phyloP scores from a whole-genome alignment of 1,140 invertebrate species.

The Drosophila elegans region DNA sequence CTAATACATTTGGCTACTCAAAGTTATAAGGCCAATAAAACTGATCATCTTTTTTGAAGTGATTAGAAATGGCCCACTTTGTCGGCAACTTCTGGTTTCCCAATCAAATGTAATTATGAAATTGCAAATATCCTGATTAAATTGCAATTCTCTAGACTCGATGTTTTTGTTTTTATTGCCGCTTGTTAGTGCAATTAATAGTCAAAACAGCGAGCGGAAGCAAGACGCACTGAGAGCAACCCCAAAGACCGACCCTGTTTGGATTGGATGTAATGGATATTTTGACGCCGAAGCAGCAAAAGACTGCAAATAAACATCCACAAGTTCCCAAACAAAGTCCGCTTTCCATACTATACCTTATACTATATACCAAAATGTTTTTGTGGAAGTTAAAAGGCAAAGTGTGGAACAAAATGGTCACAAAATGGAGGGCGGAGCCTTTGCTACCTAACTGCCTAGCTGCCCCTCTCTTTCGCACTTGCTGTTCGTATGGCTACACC shows the following conservation, averaged over 20 bases:
- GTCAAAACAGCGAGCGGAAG: conserved; percentile 51
- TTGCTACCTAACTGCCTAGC: conserved; percentile 8
- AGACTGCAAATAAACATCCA: conserved; percentile 83
- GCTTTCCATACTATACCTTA: background rate
- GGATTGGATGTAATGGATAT: conserved; percentile 84
- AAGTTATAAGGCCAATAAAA: background rate
- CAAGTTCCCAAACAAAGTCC: conserved; percentile 73
- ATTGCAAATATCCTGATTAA: conserved; percentile 35
- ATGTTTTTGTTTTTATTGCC: conserved; percentile 39
- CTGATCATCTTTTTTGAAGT: background rate
- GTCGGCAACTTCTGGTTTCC: too few species aligned
- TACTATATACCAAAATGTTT: background rate
- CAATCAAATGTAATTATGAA: background rate
- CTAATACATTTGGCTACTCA: background rate
- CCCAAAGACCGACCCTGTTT: conserved; percentile 67
- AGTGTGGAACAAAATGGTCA: conserved; percentile 76
- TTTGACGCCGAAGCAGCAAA: conserved; percentile 82
- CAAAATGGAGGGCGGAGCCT: conserved; percentile 58
- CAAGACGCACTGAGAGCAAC: conserved; percentile 8
- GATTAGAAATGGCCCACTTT: conserved; percentile 1
- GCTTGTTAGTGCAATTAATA: conserved; percentile 64
- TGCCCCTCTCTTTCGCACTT: background rate
- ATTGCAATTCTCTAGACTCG: conserved; percentile 7
- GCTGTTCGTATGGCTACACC: background rate
- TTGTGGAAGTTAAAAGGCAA: conserved; percentile 57